Percentiles rank a stretch among this genome's conserved stretches.
Evolutionary conservation across 2,113 vertebrate genomes (phyloP).

Genomic region (Crotalus horridus): DNA sequence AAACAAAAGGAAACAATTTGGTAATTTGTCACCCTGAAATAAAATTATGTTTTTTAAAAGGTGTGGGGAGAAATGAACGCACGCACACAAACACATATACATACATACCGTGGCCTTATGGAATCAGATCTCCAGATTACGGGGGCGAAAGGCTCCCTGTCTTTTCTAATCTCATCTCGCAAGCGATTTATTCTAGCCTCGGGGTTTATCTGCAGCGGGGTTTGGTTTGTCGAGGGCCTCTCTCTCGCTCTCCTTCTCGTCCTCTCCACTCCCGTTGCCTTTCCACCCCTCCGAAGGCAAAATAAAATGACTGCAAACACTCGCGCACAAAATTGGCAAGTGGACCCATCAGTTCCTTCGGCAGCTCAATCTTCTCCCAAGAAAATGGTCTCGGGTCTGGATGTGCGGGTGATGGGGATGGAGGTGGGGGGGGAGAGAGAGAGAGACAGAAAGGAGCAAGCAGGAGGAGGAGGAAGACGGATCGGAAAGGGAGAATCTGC

Average conservation of each 20-base stretch:
- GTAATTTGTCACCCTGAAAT: too few relatives aligned
- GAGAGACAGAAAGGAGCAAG: background rate
- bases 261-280: background rate
- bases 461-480: background rate
- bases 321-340: background rate
- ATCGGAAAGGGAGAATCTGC: background rate
- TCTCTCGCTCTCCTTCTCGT: background rate
- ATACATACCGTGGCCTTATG: too few relatives aligned
- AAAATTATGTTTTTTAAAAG: background rate
- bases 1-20: background rate
- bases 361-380: background rate
- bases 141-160: background rate
- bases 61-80: background rate
- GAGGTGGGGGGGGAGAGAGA: background rate
- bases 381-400: background rate
- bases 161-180: background rate
- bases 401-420: background rate
- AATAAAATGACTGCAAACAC: background rate
- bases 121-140: background rate
- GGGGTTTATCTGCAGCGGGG: background rate
- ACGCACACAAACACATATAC: too few relatives aligned
- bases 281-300: background rate
- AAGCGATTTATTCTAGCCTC: background rate
- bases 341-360: background rate
- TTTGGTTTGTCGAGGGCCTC: background rate